Conservation (phyloP, 2,888 invertebrate species). For the Isotomurus palustris region DNA sequence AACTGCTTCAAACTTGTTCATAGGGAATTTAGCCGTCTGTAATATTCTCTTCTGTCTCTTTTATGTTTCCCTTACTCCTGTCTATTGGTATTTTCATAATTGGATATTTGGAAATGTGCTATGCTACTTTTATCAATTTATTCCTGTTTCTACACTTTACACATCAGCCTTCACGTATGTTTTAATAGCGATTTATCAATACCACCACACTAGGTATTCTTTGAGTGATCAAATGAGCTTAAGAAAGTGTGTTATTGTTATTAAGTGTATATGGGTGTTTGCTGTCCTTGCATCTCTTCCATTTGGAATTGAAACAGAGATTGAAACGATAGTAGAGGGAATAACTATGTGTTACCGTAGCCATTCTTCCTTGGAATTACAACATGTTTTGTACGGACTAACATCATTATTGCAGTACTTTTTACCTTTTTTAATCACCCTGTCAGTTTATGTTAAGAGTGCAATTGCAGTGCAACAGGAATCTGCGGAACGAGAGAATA, state of each 20-base stretch:
- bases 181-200: slow-evolving; percentile 94
- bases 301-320: slow-evolving; percentile 79
- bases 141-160: slow-evolving; percentile 91
- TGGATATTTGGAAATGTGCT: slow-evolving; percentile 90
- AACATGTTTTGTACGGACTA: slow-evolving; percentile 73
- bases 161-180: slow-evolving; percentile 94
- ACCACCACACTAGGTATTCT: slow-evolving; percentile 94
- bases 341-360: slow-evolving; percentile 75
- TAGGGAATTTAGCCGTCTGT: slow-evolving; percentile 90
- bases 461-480: slow-evolving; percentile 83
- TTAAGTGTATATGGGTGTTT: slow-evolving; percentile 87
- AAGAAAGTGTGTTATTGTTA: slow-evolving; percentile 76
- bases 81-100: slow-evolving; percentile 81
- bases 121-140: slow-evolving; percentile 86
- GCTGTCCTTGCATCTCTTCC: slow-evolving; percentile 83
- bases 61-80: slow-evolving; percentile 93
- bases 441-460: slow-evolving; percentile 89
- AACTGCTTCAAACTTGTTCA: slow-evolving; percentile 95
- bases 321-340: slow-evolving; percentile 52
- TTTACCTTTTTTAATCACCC: slow-evolving; percentile 88
- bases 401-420: slow-evolving; percentile 90
- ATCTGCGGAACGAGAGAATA: slow-evolving; percentile 82
- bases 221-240: slow-evolving; percentile 88
- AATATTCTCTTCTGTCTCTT: slow-evolving; percentile 80
- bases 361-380: slow-evolving; percentile 80